Base-by-base conservation (phyloP, 2,888 invertebrate species). In the Fragum fragum region DNA sequence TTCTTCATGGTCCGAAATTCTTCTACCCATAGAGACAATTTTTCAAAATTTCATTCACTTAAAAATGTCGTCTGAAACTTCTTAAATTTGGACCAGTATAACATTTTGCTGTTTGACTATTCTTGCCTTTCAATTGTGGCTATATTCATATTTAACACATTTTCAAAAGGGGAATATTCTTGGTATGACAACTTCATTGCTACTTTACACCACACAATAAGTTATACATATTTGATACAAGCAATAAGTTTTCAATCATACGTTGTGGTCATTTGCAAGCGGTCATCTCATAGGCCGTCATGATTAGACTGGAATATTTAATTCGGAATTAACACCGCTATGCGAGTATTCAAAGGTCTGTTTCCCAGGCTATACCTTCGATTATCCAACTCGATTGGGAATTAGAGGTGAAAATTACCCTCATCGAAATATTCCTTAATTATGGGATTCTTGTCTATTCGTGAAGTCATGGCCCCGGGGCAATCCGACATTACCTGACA, bases 391-490 rank as follows among this genome's bases (percentile, higher is more conserved):
- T 6, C 66, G 16, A 66, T 66, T 66, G 71, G 71, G 71, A 71
- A 71, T 55, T 55, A 63, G 18, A 73, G 74, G 79, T 79, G 79
- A 74, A 79, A 79, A 79, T 79, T 79, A 61, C 23, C 53, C 32
- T 16, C 55, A n/a, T 23, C 66, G 32, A 66, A 66, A 42, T 66
- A 42, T 68, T 73, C 53, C 68, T 32, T 55, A 73, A 73, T 66
- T 73, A 68, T 55, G 71, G 39, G 63, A 73, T 59, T 73, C 23
- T n/a, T 61, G 73, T 55, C 73, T 73, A 66, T 36, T 36, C 36
- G 73, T 3, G 21, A 70, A 28, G 23, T 32, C 42, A 29, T 36
- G 23, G 26, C 47, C 76, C 18, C 23, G 18, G 66, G 66, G 66
- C 66, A 66, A 42, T 23, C 53, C 23, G 55, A 32, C 71, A 71